A percentile compares a stretch with the other conserved stretches of the same genome.
Evolutionary conservation across 2,888 invertebrate species (phyloP).

Genomic region (Nowickia ferox): DNA sequence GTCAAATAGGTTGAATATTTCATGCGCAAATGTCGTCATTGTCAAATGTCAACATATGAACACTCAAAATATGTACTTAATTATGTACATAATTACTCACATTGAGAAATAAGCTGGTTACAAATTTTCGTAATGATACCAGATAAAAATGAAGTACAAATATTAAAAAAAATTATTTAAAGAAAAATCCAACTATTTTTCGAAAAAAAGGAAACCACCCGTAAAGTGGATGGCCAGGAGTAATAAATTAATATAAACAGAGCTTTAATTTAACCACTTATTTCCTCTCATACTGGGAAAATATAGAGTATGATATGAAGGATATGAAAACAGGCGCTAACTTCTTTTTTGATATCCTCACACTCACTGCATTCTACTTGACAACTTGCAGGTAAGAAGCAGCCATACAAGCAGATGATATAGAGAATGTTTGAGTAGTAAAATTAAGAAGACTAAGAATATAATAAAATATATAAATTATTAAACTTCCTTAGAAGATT

Average conservation of each 20-base stretch:
- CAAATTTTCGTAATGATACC: background rate
- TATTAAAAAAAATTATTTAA: constrained; percentile 26
- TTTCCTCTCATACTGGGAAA: background rate
- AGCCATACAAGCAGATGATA: no score
- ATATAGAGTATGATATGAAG: constrained; percentile 4
- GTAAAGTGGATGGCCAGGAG: background rate
- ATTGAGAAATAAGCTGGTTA: constrained; percentile 18
- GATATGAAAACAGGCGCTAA: background rate
- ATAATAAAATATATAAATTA: no score
- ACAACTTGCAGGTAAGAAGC: no score
- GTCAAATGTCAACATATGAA: constrained; percentile 78
- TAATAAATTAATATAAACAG: constrained; percentile 34
- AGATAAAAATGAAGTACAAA: background rate
- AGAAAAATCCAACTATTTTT: constrained; percentile 49
- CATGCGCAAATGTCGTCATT: constrained; percentile 81
- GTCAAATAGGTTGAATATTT: constrained; percentile 81
- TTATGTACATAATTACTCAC: background rate
- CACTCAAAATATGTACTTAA: constrained; percentile 45
- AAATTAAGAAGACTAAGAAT: no score
- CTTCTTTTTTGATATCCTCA: no score
- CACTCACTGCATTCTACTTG: no score
- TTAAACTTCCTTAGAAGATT: no score
- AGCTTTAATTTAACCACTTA: constrained; percentile 41
- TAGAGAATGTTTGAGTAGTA: no score
- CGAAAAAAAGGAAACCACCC: background rate